Evolutionary conservation across 2,888 invertebrate genomes (phyloP).

Genomic region (Callyntrura guangdongensis): DNA sequence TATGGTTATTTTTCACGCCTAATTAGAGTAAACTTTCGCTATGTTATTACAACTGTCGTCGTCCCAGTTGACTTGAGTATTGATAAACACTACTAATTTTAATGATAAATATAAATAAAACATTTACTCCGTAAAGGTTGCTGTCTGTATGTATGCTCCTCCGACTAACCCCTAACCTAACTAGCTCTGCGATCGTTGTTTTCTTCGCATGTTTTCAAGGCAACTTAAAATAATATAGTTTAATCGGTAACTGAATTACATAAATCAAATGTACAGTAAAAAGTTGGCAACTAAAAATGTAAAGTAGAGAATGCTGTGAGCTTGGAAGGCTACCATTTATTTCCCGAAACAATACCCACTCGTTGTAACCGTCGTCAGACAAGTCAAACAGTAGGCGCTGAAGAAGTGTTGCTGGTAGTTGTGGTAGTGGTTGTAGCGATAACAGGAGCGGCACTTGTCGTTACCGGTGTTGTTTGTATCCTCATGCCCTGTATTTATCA

Average conservation of each 20-base stretch:
- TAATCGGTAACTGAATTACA: too few relatives aligned
- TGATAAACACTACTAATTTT: neutral
- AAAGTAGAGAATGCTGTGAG: slow-evolving; percentile 49
- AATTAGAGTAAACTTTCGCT: too few relatives aligned
- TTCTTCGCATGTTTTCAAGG: neutral
- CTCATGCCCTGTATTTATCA: slow-evolving; percentile 73
- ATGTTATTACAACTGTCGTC: too few relatives aligned
- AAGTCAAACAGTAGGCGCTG: slow-evolving; percentile 65
- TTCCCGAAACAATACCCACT: neutral
- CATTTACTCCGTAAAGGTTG: too few relatives aligned
- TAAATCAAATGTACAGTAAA: neutral
- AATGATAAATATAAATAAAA: slow-evolving; percentile 8
- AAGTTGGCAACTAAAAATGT: slow-evolving; percentile 19
- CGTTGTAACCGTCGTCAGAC: slow-evolving; percentile 11
- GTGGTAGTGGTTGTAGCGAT: slow-evolving; percentile 49
- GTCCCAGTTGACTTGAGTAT: too few relatives aligned
- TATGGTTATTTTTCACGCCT: too few relatives aligned
- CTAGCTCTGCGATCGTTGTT: neutral
- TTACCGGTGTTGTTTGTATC: slow-evolving; percentile 68
- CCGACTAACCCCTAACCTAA: neutral
- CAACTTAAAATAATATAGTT: neutral
- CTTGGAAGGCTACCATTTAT: slow-evolving; percentile 48
- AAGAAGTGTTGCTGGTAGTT: slow-evolving; percentile 61
- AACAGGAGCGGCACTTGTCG: slow-evolving; percentile 57
- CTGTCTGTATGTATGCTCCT: neutral